A percentile compares a stretch with the other conserved stretches of the same genome.
phyloP scores from a whole-genome alignment of 2,113 vertebrate species.

The Pluvialis apricaria region DNA sequence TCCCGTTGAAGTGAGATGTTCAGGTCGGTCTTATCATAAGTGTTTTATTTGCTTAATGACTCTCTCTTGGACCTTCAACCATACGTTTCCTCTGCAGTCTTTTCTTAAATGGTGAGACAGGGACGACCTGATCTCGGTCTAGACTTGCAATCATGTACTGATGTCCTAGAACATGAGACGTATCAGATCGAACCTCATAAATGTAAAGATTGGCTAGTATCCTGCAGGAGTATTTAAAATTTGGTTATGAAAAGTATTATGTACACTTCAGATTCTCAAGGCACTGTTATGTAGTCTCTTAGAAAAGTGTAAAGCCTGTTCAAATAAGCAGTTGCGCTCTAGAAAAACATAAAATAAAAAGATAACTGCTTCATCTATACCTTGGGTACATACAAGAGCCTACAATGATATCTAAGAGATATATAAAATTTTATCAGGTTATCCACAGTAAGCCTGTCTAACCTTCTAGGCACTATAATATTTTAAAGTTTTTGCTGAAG shows the following conservation, averaged over 20 bases:
- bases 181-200: rapidly evolving
- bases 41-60: neutral
- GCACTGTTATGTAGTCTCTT: rapidly evolving
- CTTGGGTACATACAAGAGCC: neutral
- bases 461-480: neutral
- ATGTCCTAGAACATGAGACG: neutral
- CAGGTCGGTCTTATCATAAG: neutral
- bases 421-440: neutral
- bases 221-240: neutral
- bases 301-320: neutral
- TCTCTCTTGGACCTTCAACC: neutral
- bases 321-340: rapidly evolving
- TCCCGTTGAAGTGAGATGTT: neutral
- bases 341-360: neutral
- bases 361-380: neutral
- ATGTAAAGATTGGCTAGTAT: neutral
- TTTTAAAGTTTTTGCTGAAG: neutral
- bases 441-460: neutral
- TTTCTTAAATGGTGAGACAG: rapidly evolving
- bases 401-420: neutral
- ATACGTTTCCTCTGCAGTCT: neutral
- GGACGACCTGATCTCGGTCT: neutral
- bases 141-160: neutral
- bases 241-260: neutral
- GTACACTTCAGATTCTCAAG: neutral